A percentile compares a stretch with the other conserved stretches of the same genome.
Evolutionary conservation across 2,113 vertebrate genomes (phyloP).

Genomic region (Zosterops pallidus): DNA sequence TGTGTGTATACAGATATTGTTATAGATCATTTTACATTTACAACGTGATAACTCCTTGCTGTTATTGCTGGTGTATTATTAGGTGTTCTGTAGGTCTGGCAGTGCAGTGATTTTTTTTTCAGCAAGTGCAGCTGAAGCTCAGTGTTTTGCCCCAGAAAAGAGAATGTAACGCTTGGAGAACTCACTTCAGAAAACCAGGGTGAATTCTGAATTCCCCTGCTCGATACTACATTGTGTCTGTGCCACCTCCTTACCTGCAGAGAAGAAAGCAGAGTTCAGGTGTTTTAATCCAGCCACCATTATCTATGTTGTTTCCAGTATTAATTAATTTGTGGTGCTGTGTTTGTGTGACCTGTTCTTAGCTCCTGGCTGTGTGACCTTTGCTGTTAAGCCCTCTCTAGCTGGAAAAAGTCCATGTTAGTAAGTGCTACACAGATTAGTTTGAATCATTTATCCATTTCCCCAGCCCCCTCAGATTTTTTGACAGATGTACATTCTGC

Average conservation of each 20-base stretch:
- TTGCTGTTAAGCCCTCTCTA: not conserved
- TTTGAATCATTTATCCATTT: not conserved
- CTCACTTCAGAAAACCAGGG: not conserved
- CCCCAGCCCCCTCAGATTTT: not conserved
- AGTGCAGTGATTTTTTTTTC: not conserved
- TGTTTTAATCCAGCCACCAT: not conserved
- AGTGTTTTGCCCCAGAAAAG: not conserved
- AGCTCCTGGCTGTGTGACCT: not conserved
- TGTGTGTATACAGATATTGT: not conserved
- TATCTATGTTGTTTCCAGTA: not conserved
- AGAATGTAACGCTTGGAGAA: not conserved
- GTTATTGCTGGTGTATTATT: not conserved
- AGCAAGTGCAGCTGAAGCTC: not conserved
- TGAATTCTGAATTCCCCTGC: not conserved
- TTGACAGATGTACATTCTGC: not conserved
- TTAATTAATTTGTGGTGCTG: not conserved
- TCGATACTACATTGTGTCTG: not conserved
- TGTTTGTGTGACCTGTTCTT: not conserved
- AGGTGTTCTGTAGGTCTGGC: not conserved
- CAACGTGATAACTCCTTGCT: not conserved
- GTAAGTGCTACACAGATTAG: not conserved
- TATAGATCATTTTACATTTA: not conserved
- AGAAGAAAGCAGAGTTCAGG: not conserved
- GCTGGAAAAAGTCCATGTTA: not conserved
- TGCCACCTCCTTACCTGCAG: not conserved